Conservation (phyloP, 1,140 invertebrate species). For the Nomia melanderi region DNA sequence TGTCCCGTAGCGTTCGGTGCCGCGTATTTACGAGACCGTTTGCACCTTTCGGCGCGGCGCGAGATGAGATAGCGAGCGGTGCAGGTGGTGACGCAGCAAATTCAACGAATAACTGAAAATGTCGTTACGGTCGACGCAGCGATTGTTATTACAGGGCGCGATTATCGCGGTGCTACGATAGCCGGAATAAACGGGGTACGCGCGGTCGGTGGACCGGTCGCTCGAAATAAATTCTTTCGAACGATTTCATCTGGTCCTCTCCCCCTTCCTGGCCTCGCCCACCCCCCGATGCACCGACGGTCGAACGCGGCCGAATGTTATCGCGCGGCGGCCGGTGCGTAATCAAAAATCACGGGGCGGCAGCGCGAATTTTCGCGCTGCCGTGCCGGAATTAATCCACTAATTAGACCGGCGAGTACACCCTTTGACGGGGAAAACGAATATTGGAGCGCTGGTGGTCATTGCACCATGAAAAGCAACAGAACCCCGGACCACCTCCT, state of each 20-base stretch:
- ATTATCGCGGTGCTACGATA: conserved; percentile 54
- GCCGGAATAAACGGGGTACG: conserved; percentile 49
- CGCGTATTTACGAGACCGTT: conserved; percentile 13
- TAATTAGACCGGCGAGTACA: conserved; percentile 56
- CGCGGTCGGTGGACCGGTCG: conserved; percentile 22
- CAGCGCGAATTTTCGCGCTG: conserved; percentile 49
- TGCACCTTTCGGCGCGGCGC: background rate
- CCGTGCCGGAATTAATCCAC: conserved; percentile 56
- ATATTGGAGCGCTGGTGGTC: conserved; percentile 43
- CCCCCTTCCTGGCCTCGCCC: background rate
- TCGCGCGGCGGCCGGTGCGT: conserved; percentile 42
- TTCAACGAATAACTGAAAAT: conserved; percentile 59
- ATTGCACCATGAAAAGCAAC: conserved; percentile 22
- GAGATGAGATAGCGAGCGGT: conserved; percentile 45
- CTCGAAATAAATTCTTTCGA: conserved; percentile 65
- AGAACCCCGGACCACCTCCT: background rate
- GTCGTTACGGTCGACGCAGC: conserved; percentile 29
- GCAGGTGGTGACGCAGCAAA: conserved; percentile 58
- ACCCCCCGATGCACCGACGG: background rate
- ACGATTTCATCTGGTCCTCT: conserved; percentile 58
- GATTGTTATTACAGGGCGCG: conserved; percentile 63
- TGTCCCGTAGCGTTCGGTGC: background rate
- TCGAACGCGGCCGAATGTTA: conserved; percentile 48
- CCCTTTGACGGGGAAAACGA: conserved; percentile 47
- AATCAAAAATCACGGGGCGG: conserved; percentile 61